A percentile compares a stretch with the other conserved stretches of the same genome.
Evolutionary conservation across 2,113 vertebrate species (phyloP).

Genomic region (Grantiella picta): DNA sequence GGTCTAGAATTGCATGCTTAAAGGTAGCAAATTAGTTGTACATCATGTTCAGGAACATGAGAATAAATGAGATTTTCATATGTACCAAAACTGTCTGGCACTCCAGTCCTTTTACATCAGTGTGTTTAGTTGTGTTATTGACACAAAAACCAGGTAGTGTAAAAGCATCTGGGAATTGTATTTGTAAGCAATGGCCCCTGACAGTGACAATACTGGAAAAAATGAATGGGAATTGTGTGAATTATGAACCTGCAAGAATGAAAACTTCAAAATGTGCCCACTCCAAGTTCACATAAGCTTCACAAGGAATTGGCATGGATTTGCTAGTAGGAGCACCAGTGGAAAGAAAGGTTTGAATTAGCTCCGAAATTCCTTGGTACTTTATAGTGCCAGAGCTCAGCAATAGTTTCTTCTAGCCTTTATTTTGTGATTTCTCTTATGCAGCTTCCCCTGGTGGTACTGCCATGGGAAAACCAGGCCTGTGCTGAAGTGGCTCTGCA

Average conservation of each 20-base stretch:
- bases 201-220: background rate
- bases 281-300: background rate
- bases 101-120: background rate
- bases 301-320: background rate
- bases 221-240: background rate
- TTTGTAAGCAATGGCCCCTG: background rate
- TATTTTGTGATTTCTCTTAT: background rate
- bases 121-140: background rate
- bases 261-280: background rate
- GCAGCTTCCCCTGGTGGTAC: background rate
- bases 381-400: background rate
- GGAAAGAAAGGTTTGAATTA: background rate
- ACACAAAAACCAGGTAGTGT: background rate
- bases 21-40: background rate
- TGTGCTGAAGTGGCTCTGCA: background rate
- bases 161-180: background rate
- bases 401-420: background rate
- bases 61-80: background rate
- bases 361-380: background rate
- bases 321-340: background rate
- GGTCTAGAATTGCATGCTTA: background rate
- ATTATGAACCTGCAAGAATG: background rate
- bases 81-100: background rate
- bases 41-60: background rate
- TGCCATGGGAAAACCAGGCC: background rate